Percentiles rank a stretch among this genome's conserved stretches.
Evolutionary conservation across 2,113 vertebrate species (phyloP).

Genomic region (Scolopax mira): DNA sequence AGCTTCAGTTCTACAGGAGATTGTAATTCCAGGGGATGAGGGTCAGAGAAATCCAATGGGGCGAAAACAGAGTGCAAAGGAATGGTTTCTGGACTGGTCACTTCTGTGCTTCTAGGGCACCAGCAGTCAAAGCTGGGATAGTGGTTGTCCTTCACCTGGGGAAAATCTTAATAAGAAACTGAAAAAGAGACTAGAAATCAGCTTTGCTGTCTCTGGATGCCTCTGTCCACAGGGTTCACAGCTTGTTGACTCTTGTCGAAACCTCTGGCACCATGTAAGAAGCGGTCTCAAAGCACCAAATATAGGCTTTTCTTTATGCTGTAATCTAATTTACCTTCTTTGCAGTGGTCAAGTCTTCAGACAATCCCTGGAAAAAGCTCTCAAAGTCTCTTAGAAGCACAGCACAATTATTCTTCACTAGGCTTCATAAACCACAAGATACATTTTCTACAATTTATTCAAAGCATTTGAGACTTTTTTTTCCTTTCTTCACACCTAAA

Average conservation of each 20-base stretch:
- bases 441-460: background rate
- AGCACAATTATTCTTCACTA: background rate
- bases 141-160: background rate
- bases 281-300: background rate
- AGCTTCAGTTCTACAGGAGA: background rate
- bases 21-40: background rate
- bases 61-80: background rate
- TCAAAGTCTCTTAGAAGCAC: background rate
- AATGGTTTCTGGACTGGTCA: background rate
- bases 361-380: background rate
- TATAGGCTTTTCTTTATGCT: background rate
- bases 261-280: background rate
- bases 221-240: background rate
- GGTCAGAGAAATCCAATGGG: background rate
- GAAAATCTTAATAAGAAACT: background rate
- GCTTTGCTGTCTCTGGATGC: background rate
- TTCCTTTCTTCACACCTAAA: background rate
- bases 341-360: conserved; percentile 20
- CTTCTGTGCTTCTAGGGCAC: background rate
- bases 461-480: background rate
- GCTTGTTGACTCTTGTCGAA: background rate
- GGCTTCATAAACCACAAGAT: background rate
- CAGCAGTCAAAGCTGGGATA: background rate
- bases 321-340: conserved; percentile 13
- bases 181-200: background rate